A percentile compares a stretch with the other conserved stretches of the same genome.
Conservation (phyloP, 2,888 invertebrate species). For the Oasisia sp. region DNA sequence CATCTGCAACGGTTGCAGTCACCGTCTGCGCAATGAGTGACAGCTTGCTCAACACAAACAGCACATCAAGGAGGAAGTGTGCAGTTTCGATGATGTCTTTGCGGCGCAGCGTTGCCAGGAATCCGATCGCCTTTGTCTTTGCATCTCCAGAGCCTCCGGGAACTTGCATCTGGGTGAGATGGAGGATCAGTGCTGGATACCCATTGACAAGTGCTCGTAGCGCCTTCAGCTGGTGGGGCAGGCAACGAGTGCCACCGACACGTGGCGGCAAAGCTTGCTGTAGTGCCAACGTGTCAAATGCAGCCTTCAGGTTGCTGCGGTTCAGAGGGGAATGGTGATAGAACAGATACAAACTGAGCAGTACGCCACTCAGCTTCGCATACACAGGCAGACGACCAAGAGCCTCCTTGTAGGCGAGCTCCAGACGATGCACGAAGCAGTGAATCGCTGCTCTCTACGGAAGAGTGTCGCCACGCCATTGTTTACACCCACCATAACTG, state of each 20-base stretch:
- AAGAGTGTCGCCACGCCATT: not conserved
- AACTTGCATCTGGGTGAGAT: too few relatives aligned
- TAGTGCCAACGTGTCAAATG: not conserved
- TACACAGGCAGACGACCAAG: not conserved
- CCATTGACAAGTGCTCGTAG: not conserved
- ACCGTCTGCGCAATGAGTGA: too few relatives aligned
- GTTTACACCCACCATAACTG: not conserved
- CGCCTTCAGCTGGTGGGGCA: not conserved
- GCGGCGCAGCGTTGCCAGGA: too few relatives aligned
- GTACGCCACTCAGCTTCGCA: not conserved
- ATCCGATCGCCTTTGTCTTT: too few relatives aligned
- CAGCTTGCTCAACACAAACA: too few relatives aligned
- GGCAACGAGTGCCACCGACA: not conserved
- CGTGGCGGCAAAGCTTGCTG: not conserved
- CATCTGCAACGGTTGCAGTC: too few relatives aligned
- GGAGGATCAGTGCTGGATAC: not conserved
- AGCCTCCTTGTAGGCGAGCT: not conserved
- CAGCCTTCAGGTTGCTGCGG: not conserved
- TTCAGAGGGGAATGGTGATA: not conserved
- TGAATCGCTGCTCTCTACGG: not conserved
- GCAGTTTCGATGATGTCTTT: too few relatives aligned
- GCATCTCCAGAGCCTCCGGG: too few relatives aligned
- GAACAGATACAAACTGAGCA: not conserved
- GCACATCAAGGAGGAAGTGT: too few relatives aligned
- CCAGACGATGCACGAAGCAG: not conserved